These are phyloP conservation scores for Dinoponera quadriceps DNA, from an alignment of 1,140 invertebrate species.

Conservation along the genomic window DNA sequence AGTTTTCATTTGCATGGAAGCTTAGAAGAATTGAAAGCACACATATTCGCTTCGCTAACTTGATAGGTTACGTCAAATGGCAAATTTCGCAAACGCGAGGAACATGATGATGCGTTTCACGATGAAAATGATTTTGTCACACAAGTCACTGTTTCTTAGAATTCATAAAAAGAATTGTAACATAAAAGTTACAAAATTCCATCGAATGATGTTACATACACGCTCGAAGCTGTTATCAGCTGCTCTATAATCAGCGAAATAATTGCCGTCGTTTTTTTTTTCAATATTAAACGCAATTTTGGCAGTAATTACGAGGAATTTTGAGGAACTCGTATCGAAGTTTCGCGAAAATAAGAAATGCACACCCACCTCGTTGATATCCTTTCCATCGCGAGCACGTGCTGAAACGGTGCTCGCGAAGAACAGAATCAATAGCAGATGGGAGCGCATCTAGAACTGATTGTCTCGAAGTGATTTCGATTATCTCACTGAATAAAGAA, in stretches of 20 bases:
- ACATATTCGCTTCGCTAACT: neutral
- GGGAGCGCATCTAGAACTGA: constrained; percentile 12
- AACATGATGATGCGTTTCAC: neutral
- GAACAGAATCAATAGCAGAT: constrained; percentile 4
- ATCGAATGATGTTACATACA: too few species aligned
- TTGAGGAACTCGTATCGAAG: neutral
- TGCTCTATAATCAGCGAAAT: neutral
- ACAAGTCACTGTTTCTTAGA: neutral
- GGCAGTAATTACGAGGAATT: neutral
- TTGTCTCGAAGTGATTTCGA: neutral
- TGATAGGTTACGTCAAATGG: neutral
- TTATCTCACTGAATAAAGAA: neutral
- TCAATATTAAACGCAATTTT: neutral
- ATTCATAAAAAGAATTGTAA: neutral
- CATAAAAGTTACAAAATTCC: neutral
- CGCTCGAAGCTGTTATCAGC: neutral
- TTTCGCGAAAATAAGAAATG: neutral
- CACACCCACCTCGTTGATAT: neutral
- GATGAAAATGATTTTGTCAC: neutral
- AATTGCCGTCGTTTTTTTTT: neutral
- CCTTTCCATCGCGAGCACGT: neutral
- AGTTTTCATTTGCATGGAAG: neutral
- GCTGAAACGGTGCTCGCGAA: neutral
- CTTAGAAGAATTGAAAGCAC: neutral
- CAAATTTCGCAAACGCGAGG: neutral